Evolutionary conservation across 2,888 invertebrate species (phyloP).

Genomic region (Sicus ferrugineus): DNA sequence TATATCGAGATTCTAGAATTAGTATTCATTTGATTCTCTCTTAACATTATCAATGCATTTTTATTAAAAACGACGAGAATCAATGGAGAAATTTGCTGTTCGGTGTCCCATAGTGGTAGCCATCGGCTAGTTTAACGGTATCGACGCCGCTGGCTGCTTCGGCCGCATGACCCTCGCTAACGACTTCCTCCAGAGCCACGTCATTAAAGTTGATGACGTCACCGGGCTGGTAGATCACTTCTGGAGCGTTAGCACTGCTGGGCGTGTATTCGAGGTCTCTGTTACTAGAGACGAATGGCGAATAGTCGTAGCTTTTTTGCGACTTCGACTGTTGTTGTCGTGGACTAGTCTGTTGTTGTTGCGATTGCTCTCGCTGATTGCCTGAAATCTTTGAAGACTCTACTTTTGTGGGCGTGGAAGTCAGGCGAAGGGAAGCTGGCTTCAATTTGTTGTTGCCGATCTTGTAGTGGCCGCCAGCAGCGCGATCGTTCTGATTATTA

Average conservation of each 20-base stretch:
- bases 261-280: constrained; percentile 37
- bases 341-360: not conserved
- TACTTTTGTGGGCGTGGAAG: not conserved
- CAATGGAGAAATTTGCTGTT: not conserved
- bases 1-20: too few species aligned
- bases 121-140: constrained; percentile 40
- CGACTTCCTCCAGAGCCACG: constrained; percentile 30
- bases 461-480: not conserved
- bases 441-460: not conserved
- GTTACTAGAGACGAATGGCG: not conserved
- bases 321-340: not conserved
- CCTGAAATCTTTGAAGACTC: too few species aligned
- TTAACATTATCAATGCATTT: too few species aligned
- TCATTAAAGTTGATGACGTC: constrained; percentile 38
- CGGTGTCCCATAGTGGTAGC: constrained; percentile 49
- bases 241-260: constrained; percentile 39
- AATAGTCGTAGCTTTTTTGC: not conserved
- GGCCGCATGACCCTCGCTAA: not conserved
- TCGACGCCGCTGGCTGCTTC: not conserved
- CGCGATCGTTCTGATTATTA: not conserved
- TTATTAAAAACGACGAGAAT: too few species aligned
- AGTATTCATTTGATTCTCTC: too few species aligned
- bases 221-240: constrained; percentile 42
- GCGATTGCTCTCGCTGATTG: not conserved
- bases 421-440: not conserved